These are phyloP conservation scores for Baccha elongata DNA, from an alignment of 2,888 invertebrate species.

Conservation along the genomic window DNA sequence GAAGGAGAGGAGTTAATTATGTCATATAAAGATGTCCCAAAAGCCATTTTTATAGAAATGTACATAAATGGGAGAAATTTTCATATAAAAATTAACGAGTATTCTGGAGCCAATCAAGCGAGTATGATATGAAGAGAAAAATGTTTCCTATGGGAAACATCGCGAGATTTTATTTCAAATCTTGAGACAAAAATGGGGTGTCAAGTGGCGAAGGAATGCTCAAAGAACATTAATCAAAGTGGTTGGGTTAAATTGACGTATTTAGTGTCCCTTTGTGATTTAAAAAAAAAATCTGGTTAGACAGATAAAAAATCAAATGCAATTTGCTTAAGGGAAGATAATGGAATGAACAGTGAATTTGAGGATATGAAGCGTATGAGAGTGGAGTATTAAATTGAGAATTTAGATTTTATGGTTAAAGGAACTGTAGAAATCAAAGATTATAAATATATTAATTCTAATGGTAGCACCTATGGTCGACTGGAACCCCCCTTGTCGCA, in stretches of 20 bases:
- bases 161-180: constrained; percentile 34
- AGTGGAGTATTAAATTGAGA: too few relatives aligned
- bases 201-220: constrained; percentile 21
- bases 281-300: constrained; percentile 16
- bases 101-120: constrained; percentile 52
- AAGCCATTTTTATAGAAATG: constrained; percentile 27
- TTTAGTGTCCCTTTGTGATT: constrained; percentile 47
- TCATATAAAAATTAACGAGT: constrained; percentile 62
- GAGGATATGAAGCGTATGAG: background rate
- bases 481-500: too few relatives aligned
- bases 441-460: too few relatives aligned
- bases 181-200: constrained; percentile 31
- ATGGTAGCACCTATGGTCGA: too few relatives aligned
- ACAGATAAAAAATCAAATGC: constrained; percentile 10
- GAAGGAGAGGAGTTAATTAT: constrained; percentile 50
- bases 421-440: too few relatives aligned
- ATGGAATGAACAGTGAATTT: background rate
- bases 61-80: background rate
- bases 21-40: constrained; percentile 11
- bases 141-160: constrained; percentile 37
- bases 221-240: constrained; percentile 29
- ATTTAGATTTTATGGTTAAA: too few relatives aligned
- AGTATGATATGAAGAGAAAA: constrained; percentile 10
- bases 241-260: constrained; percentile 34
- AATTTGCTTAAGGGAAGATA: background rate